Evolutionary conservation across 2,113 vertebrate species (phyloP).

Genomic region (Dipodomys spectabilis): DNA sequence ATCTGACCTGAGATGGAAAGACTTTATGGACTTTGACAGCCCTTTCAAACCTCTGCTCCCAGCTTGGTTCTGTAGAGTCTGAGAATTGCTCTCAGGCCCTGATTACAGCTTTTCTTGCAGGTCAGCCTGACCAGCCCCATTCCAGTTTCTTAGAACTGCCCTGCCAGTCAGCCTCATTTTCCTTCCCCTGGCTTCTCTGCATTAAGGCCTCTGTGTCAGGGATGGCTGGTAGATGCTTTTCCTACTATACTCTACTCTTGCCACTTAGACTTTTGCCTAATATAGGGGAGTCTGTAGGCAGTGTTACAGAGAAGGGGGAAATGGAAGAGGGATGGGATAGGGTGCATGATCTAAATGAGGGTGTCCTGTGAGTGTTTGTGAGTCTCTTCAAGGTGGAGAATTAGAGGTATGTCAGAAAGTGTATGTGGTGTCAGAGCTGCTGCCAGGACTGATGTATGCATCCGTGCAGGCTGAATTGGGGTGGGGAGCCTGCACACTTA

Average conservation of each 20-base stretch:
- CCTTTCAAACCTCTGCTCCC: background rate
- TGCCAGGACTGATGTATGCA: background rate
- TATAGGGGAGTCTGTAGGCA: background rate
- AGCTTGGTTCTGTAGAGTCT: background rate
- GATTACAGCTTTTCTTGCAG: background rate
- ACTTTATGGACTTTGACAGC: background rate
- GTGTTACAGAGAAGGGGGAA: background rate
- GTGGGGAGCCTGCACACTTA: background rate
- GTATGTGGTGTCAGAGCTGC: rapidly evolving
- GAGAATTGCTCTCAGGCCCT: rapidly evolving
- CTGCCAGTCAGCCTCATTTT: background rate
- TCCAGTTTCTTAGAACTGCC: rapidly evolving
- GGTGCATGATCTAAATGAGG: too few relatives aligned
- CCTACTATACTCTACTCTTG: background rate
- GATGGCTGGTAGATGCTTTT: background rate
- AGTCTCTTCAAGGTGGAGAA: background rate
- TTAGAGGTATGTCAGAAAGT: background rate
- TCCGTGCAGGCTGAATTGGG: background rate
- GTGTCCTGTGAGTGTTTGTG: background rate
- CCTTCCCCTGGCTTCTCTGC: background rate
- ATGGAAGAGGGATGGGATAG: background rate
- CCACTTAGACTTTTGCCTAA: background rate
- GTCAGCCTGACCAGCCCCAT: background rate
- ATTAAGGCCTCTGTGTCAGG: background rate
- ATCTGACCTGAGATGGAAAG: background rate